A percentile compares a stretch with the other conserved stretches of the same genome.
Evolutionary conservation across 2,113 vertebrate species (phyloP).

Genomic region (Manacus vitellinus): DNA sequence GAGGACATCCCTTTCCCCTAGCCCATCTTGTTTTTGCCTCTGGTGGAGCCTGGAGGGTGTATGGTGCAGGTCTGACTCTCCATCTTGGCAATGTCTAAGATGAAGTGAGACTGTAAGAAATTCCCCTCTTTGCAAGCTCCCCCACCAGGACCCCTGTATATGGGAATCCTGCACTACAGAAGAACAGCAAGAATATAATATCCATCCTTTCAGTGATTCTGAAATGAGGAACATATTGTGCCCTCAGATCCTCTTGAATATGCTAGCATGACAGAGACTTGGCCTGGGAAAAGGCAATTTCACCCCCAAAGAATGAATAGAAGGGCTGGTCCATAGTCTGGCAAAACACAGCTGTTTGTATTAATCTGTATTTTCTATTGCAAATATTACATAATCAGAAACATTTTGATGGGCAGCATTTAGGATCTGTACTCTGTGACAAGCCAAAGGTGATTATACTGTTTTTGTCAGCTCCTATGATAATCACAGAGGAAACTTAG

Average conservation of each 20-base stretch:
- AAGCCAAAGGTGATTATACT: neutral
- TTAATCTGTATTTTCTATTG: neutral
- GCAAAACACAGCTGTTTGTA: neutral
- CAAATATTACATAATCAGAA: neutral
- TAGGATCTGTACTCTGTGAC: neutral
- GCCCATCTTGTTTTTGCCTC: neutral
- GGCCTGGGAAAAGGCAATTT: neutral
- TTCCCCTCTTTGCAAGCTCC: neutral
- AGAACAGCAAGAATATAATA: neutral
- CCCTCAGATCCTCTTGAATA: neutral
- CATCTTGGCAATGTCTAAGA: rapidly evolving
- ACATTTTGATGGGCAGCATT: neutral
- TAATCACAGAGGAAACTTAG: neutral
- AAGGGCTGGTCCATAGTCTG: neutral
- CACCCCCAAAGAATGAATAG: neutral
- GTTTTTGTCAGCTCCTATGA: neutral
- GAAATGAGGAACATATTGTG: neutral
- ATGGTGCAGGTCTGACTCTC: neutral
- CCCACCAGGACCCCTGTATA: neutral
- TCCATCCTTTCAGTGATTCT: neutral
- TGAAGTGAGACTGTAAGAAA: neutral
- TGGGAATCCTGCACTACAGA: neutral
- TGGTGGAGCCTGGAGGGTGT: neutral
- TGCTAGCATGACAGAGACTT: neutral
- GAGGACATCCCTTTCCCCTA: neutral